These are phyloP conservation scores for Myiozetetes cayanensis DNA, from an alignment of 2,113 vertebrate species.

Conservation along the genomic window DNA sequence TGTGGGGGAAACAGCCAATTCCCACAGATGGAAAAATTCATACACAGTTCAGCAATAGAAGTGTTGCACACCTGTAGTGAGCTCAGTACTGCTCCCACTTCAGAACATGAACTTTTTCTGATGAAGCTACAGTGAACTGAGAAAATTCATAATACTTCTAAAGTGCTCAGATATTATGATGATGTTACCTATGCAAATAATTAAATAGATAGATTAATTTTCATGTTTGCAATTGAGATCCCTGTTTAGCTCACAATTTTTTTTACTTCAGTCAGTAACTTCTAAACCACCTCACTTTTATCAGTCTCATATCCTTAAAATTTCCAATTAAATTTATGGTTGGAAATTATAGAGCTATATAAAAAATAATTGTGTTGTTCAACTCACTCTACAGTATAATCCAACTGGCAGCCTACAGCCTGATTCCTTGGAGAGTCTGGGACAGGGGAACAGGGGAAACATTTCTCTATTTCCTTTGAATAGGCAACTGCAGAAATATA, in stretches of 20 bases:
- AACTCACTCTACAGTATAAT: neutral
- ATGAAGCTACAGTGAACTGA: neutral
- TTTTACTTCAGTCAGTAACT: conserved; percentile 16
- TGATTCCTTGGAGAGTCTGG: neutral
- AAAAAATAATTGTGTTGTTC: neutral
- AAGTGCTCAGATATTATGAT: neutral
- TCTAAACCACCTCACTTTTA: conserved; percentile 1
- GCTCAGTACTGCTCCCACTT: neutral
- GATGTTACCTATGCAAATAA: neutral
- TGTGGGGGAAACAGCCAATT: neutral
- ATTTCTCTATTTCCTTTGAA: neutral
- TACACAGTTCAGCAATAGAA: neutral
- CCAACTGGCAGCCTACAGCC: neutral
- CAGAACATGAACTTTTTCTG: neutral
- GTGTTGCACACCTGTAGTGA: neutral
- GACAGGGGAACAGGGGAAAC: neutral
- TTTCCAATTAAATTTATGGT: conserved; percentile 5
- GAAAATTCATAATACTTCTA: neutral
- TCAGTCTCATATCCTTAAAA: neutral
- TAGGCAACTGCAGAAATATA: neutral
- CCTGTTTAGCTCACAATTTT: neutral
- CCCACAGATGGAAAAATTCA: neutral
- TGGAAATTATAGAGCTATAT: neutral
- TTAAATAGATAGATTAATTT: neutral
- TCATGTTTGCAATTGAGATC: neutral